Base-by-base conservation (phyloP, 2,797 vertebrate genomes). In the Bryconaethiops microstoma region DNA sequence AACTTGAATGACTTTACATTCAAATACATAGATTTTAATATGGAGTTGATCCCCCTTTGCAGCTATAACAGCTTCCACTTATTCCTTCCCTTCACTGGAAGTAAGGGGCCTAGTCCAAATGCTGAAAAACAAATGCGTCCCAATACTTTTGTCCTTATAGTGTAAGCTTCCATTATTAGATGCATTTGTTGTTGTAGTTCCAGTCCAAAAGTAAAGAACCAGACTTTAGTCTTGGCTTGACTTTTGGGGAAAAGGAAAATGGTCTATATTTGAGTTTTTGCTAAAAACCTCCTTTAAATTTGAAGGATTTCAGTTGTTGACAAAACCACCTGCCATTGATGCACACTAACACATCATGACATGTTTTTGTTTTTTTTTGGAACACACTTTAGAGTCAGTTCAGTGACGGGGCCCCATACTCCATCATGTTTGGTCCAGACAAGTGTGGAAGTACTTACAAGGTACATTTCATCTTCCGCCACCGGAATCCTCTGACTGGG, bases 361-460 rank as follows among this genome's bases (percentile, higher is more conserved):
- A 25, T 45, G 29, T 50, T 19, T 50, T 12, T 42, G 19, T 0
- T 48, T 40, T 64, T 59, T 60, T 65, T 39, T 21, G 73, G 62
- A 14, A 7, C 54, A 50, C 7, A 17, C 19, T 50, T n/a, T 54
- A 89, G 89, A 87, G 71, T 55, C 82, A 88, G 64, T 89, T 89
- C 16, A 87, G 63, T 82, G 85, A 90, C 21, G 77, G 77, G 67
- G 90, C 88, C 12, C 86, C 89, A 6, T 90, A 88, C 83, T 84
- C 80, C 3, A 86, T 90, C 64, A 91, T 91, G 90, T 91, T 90
- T 73, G 89, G 89, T 59, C 89, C 89, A 71, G 90, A 91, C 70
- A 90, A 84, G 78, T 91, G 90, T 52, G 89, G 88, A 17, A 79
- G 70, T 40, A 73, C 60, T 68, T 75, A 88, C 75, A 90, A 86